phyloP scores from a whole-genome alignment of 37 sponge, comb jelly and placozoan genomes.

The Aphrocallistes beatrix region DNA sequence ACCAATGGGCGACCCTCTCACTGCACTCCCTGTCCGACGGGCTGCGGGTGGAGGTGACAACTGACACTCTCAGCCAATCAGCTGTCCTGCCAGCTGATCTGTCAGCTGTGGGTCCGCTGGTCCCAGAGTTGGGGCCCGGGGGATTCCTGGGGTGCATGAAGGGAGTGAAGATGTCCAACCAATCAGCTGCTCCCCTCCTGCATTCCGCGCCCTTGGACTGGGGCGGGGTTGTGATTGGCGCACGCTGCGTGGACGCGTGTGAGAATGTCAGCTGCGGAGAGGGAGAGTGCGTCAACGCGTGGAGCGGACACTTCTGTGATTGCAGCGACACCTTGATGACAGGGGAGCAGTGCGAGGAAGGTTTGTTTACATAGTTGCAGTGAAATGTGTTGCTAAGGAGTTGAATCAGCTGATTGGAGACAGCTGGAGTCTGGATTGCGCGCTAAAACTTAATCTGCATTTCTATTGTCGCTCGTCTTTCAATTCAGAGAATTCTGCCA shows the following conservation, averaged over 20 bases:
- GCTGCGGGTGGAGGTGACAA: neutral
- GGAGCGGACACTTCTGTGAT: slow-evolving; percentile 4
- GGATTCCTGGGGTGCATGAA: neutral
- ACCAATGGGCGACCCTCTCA: neutral
- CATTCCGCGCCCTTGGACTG: neutral
- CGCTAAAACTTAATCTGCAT: too few relatives aligned
- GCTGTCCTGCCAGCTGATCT: neutral
- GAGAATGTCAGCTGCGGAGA: neutral
- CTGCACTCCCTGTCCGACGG: neutral
- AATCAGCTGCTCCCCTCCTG: neutral
- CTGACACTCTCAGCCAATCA: neutral
- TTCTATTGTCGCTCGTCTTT: too few relatives aligned
- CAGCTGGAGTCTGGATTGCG: too few relatives aligned
- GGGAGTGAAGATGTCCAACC: neutral
- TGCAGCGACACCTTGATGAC: neutral
- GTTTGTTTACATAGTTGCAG: too few relatives aligned
- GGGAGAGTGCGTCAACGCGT: neutral
- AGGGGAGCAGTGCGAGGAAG: neutral
- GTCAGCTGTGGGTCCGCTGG: neutral
- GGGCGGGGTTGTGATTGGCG: neutral
- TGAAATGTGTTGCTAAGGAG: too few relatives aligned
- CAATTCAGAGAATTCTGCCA: too few relatives aligned
- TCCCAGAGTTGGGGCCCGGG: neutral
- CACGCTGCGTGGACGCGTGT: neutral
- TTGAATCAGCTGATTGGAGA: too few relatives aligned